These are phyloP conservation scores for Ahaetulla prasina DNA, from an alignment of 2,113 vertebrate genomes.

Conservation along the genomic window DNA sequence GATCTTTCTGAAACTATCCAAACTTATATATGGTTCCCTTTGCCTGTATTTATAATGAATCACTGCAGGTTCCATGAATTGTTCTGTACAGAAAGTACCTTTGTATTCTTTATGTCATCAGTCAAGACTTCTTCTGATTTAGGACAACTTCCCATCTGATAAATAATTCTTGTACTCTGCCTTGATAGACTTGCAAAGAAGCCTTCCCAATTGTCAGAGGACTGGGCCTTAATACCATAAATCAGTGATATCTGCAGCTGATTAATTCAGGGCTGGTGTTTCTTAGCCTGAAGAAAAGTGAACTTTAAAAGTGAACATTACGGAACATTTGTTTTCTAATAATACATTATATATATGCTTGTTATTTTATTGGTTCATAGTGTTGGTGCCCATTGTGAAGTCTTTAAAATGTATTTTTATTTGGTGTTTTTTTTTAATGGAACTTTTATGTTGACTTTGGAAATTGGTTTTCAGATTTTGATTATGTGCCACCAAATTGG, in stretches of 20 bases:
- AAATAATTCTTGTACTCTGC: background rate
- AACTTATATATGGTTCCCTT: background rate
- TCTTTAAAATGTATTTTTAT: background rate
- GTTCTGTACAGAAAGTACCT: background rate
- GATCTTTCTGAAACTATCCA: background rate
- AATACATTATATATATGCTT: background rate
- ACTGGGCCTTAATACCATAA: background rate
- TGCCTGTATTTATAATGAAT: background rate
- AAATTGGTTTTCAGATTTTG: background rate
- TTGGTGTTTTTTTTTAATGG: background rate
- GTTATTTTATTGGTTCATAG: background rate
- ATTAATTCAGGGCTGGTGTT: background rate
- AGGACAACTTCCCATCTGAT: background rate
- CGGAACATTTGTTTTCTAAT: background rate
- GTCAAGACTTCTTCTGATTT: background rate
- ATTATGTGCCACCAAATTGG: background rate
- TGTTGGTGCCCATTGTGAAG: background rate
- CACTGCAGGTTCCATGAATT: background rate
- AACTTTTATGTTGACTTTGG: background rate
- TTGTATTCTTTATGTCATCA: background rate
- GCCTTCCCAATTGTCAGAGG: background rate
- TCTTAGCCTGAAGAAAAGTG: background rate
- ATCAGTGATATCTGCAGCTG: background rate
- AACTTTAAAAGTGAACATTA: background rate
- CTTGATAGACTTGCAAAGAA: conserved; percentile 10